Evolutionary conservation across 2,888 invertebrate genomes (phyloP).

Genomic region (Cantharis nigra): DNA sequence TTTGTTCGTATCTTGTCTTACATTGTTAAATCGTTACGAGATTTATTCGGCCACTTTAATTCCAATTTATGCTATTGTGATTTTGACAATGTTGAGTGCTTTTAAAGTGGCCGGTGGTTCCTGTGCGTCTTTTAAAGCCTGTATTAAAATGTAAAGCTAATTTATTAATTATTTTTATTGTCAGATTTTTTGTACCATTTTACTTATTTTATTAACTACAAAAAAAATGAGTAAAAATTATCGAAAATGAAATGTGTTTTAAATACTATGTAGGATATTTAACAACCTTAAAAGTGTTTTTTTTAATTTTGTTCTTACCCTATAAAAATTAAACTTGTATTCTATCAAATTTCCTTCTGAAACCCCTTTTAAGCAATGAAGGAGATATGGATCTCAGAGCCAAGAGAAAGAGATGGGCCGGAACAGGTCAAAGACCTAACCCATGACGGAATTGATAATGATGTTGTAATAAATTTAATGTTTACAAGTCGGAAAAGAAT

Average conservation of each 20-base stretch:
- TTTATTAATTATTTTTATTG: neutral
- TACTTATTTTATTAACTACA: conserved; percentile 21
- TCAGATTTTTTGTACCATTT: conserved; percentile 19
- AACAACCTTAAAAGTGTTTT: too few relatives aligned
- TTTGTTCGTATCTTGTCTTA: conserved; percentile 77
- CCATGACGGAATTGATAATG: too few relatives aligned
- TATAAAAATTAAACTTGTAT: too few relatives aligned
- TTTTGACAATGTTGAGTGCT: conserved; percentile 69
- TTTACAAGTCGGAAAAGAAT: too few relatives aligned
- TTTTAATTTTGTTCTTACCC: too few relatives aligned
- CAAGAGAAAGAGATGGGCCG: too few relatives aligned
- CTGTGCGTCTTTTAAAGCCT: conserved; percentile 55
- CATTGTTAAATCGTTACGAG: conserved; percentile 73
- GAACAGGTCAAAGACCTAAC: too few relatives aligned
- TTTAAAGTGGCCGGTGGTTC: conserved; percentile 75
- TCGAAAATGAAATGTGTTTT: neutral
- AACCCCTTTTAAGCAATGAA: too few relatives aligned
- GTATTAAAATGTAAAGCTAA: conserved; percentile 33
- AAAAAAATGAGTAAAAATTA: neutral
- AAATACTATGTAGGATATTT: too few relatives aligned
- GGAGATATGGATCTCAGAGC: too few relatives aligned
- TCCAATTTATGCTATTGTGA: conserved; percentile 69
- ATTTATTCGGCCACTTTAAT: conserved; percentile 72
- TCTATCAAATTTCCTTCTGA: too few relatives aligned
- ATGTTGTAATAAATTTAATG: too few relatives aligned